These are phyloP conservation scores for Ennomos erosarius DNA, from an alignment of 2,888 invertebrate genomes.

Conservation along the genomic window DNA sequence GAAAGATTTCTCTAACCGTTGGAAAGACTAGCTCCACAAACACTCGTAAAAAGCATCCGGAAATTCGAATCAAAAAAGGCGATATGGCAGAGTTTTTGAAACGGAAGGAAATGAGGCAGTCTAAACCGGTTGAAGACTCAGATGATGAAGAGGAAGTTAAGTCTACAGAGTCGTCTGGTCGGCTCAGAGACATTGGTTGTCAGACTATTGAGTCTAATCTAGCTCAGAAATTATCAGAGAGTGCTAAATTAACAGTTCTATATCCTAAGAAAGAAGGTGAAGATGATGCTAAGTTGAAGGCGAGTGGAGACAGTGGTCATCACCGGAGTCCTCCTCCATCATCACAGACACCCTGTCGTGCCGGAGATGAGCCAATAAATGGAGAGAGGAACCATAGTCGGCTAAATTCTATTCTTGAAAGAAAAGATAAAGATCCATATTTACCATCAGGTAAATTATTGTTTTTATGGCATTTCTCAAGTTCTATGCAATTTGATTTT, in stretches of 20 bases:
- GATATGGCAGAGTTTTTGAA: slow-evolving; percentile 79
- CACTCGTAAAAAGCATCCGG: slow-evolving; percentile 62
- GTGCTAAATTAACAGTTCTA: slow-evolving; percentile 73
- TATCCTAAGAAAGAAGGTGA: slow-evolving; percentile 76
- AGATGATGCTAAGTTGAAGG: slow-evolving; percentile 69
- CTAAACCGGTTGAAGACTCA: slow-evolving; percentile 53
- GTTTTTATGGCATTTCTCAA: not conserved
- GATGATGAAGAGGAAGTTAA: slow-evolving; percentile 57
- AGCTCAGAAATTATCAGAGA: slow-evolving; percentile 66
- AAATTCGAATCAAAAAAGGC: slow-evolving; percentile 72
- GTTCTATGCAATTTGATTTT: no score
- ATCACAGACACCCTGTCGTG: slow-evolving; percentile 51
- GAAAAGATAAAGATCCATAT: slow-evolving; percentile 76
- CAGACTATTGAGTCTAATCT: slow-evolving; percentile 76
- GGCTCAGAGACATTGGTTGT: slow-evolving; percentile 72
- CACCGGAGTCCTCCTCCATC: slow-evolving; percentile 49
- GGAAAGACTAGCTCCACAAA: slow-evolving; percentile 66
- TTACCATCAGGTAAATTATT: slow-evolving; percentile 57
- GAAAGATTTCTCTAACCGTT: slow-evolving; percentile 63
- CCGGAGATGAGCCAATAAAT: slow-evolving; percentile 63
- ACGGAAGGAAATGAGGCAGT: slow-evolving; percentile 70
- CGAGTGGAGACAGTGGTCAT: slow-evolving; percentile 69
- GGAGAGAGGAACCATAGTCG: slow-evolving; percentile 67
- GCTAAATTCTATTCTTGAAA: slow-evolving; percentile 73
- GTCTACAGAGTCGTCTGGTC: slow-evolving; percentile 65